Base-by-base conservation (phyloP, 2,888 invertebrate species). In the Heteromyza rotundicornis region DNA sequence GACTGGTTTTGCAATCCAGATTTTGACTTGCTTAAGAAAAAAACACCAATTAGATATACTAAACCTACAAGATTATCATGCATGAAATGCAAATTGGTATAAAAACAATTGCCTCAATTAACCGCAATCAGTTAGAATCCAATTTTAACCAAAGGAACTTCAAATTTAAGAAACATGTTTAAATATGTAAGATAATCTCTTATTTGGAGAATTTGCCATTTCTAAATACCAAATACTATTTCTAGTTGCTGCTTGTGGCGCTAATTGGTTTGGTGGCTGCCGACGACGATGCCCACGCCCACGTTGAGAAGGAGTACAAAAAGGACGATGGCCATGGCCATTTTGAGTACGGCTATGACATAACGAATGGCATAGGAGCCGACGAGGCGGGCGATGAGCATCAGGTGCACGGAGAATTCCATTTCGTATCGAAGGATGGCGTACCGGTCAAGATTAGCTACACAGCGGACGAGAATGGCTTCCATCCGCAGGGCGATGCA, bases 381-480 rank as follows among this genome's bases (percentile, higher is more conserved):
- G 67, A 63, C 59, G 78, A 78, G 54, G 57, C 69, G 16, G 79
- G 77, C 3, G 78, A 77, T 58, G 70, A 67, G 44, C 69, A 71
- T 12, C 62, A 64, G 59, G 76, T 79, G n/a, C 68, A 72, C 10
- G 78, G 79, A 17, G 61, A 70, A 54, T 77, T 62, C 27, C 72
- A 71, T 49, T 77, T 68, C 24, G 59, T 65, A n/a, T 63, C 77
- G 2, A 76, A 73, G 63, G 79, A 79, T 44, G 79, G 80, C n/a
- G 63, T 70, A 24, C 72, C 72, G 2, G 66, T 79, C 1, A 64
- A 73, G 54, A 67, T 79, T 1, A 66, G 68, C 51, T 80, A 80
- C 36, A 71, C 73, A 8, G 79, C 79, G 47, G 79, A 80, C 63
- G 75, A 74, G 60, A 61, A 71, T 14, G 80, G 80, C 8, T 80